Evolutionary conservation across 1,140 invertebrate species (phyloP), one percentile per base, ranked within the genome.

Genomic region (Pygmarrhopalites habei): DNA sequence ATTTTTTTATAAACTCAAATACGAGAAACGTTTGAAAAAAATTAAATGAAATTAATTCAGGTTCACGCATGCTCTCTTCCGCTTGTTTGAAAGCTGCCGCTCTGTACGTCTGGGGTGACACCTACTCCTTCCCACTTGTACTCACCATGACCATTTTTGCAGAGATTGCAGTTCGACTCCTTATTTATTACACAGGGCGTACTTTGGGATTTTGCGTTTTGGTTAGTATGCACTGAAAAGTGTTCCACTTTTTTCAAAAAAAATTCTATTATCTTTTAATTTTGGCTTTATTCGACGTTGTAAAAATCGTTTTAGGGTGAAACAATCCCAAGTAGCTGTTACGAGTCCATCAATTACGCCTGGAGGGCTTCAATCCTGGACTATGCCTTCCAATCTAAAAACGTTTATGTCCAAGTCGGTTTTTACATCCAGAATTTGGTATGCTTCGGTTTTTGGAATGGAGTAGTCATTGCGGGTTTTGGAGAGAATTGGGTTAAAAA

Each of bases 271-370:
- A n/a, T n/a, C n/a, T n/a, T n/a, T 35, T 35, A 35, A 5, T 35
- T 7, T 35, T 35, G 5, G 15, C 32, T 35, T 35, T 35, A 7
- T 35, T 35, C 32, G 15, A n/a, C n/a, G n/a, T n/a, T 35, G 32
- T 35, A 35, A 5, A 35, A 5, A 7, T 35, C 32, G n/a, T n/a
- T n/a, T n/a, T n/a, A n/a, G n/a, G 60, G 19, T 14, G 12, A 57
- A 17, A 39, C n/a, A 15, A 41, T 57, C 21, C 52, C 60, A 5
- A 53, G 60, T 29, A 51, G 52, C 29, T 62, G 60, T 26, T 62
- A 62, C 28, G 65, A 70, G 44, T 62, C 68, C 14, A 60, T 70
- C 15, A 70, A 67, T 43, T 70, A 67, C 49, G 68, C 56, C 21
- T 70, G 68, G 68, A 32, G 65, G 29, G 49, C 62, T 14, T 65